Base-by-base conservation (phyloP, 92 coral and sea anemone genomes). In the Palythoa grandis region DNA sequence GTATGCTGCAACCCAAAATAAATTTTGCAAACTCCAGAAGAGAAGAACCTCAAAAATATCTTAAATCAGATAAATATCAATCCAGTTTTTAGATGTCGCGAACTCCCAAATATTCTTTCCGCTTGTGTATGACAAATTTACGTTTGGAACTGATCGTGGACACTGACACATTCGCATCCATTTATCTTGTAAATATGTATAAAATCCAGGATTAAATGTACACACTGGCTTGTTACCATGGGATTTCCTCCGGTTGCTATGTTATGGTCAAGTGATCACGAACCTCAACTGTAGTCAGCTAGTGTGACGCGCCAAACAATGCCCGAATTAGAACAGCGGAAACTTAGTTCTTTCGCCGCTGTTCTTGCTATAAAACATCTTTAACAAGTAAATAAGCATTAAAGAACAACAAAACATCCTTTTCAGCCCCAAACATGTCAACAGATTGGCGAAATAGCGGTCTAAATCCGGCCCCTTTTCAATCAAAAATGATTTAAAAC, bases 221-320 rank as follows among this genome's bases (percentile, higher is more conserved):
- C 19, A 65, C 35, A 29, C 35, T 65, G 70, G 70, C 70, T n/a
- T 65, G 70, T 65, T 15, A 65, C 70, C 70, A 65, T 65, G 70
- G 10, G 70, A 65, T 65, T 65, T 65, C 70, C 70, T 65, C 70
- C 70, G 70, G 35, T 65, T 65, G 70, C 70, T 65, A 65, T 65
- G 70, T 65, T n/a, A 65, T n/a, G 70, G 70, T 65, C 70, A 65
- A 29, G 70, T 16, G 70, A 65, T 65, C 25, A 65, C 25, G 63
- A 56, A 56, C 63, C 63, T 56, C 63, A 56, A 16, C 63, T 56
- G 63, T 56, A 56, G 63, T 56, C 16, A 56, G 63, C 63, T 56
- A 56, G 15, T 10, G 63, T 56, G 63, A 56, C 63, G 19, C 3
- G 63, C 63, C 63, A 56, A 56, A 56, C 63, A 5, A 56, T 56